Base-by-base conservation (phyloP, 2,888 invertebrate species). In the Drosophila vallismaia region DNA sequence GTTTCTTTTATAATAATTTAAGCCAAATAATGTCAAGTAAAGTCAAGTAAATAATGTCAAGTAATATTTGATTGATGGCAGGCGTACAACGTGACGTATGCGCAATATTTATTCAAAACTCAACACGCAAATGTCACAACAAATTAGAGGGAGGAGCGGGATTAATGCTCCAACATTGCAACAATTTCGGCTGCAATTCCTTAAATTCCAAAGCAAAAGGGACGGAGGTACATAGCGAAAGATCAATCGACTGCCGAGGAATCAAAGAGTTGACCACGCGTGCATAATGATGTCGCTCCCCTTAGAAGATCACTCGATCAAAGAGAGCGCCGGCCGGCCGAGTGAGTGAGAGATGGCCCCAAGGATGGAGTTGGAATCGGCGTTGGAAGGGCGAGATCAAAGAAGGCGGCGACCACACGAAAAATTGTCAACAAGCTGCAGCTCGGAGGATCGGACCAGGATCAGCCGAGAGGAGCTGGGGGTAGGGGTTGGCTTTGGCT, bases 401-500 rank as follows among this genome's bases (percentile, higher is more conserved):
- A 81, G 84, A 54, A 73, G 60, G 46, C 74, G 60, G 75, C 87
- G 86, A 74, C 76, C 75, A 75, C 75, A 77, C 79, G 76, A 86
- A 86, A 87, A 86, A 86, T 88, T 89, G 89, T 89, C 87, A 89
- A 86, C 87, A 82, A 73, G 86, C 67, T 77, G 77, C 70, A 72
- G 78, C 40, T 31, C 19, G 40, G 49, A 12, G 38, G 42, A 56
- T 46, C 19, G 19, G 19, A 19, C 26, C 49, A 31, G 57, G 62
- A 33, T 45, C 3, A 44, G 9, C 19, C 19, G 31, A 14, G 46
- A 19, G 49, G n/a, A 45, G 42, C 8, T 12, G 29, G 31, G 59
- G n/a, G 31, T 19, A 49, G 31, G 78, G 82, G 71, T 31, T 14
- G 78, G 82, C 70, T 74, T 14, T 14, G 19, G 85, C 76, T 79